Evolutionary conservation across 2,888 invertebrate species (phyloP), one percentile per base, ranked within the genome.

Genomic region (Tetramorium bicarinatum): DNA sequence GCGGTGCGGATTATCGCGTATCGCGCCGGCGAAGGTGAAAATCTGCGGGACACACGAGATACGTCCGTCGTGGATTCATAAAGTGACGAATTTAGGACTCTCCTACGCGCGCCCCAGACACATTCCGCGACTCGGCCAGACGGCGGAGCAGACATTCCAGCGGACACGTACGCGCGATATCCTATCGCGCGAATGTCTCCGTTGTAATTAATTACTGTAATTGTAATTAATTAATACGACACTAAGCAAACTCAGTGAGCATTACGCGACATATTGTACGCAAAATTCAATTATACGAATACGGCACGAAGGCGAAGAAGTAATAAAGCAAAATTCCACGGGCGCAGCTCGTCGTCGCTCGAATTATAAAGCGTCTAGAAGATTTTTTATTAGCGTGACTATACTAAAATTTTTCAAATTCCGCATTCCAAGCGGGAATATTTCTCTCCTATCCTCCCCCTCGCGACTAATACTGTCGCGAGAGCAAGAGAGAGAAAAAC

Each of bases 321-420:
- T 29, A 44, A 59, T 56, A 54, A 54, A 47, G 18, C 11, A 61
- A 74, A 29, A 34, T 74, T 72, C 41, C 41, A 18, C 21, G 25
- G 9, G 9, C n/a, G 2, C 15, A 18, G 54, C 18, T 34, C 29
- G 3, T 7, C 38, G 21, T 66, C 56, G 13, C 13, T 25, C 21
- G 41, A 72, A 44, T 74, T 56, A 56, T 41, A 54, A 47, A 21
- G 49, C 49, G 18, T 11, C 29, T 29, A 15, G 29, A 21, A 15
- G 29, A 21, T n/a, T 77, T 21, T 64, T 52, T 25, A 38, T 38
- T 52, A 41, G 41, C 34, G 8, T 25, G 38, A 25, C 25, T 52
- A 25, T 13, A 52, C 38, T 25, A 54, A 54, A 77, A 77, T 77
- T 54, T 77, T 34, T 34, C 49, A 64, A 76, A 64, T 76, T 64